These are phyloP conservation scores for Catocala sponsa DNA, from an alignment of 2,888 invertebrate genomes.

Conservation along the genomic window DNA sequence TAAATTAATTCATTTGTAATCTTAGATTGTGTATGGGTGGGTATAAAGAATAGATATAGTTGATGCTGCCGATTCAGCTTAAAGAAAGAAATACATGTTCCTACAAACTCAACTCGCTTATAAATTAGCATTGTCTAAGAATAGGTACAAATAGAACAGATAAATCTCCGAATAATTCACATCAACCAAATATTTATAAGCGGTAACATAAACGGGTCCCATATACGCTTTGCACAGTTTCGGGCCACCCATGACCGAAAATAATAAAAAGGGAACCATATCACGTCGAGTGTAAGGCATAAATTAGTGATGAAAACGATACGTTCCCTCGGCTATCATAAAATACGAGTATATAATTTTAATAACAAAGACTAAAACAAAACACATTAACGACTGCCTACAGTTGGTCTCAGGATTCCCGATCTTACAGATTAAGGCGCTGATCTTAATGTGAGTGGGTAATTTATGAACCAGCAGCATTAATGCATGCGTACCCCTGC, in stretches of 20 bases:
- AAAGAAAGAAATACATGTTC: too few species aligned
- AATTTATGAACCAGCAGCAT: constrained; percentile 74
- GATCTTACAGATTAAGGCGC: constrained; percentile 59
- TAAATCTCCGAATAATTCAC: constrained; percentile 9
- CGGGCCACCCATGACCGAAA: constrained; percentile 75
- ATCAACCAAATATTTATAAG: constrained; percentile 30
- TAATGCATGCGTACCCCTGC: constrained; percentile 62
- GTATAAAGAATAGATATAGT: too few species aligned
- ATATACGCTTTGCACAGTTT: constrained; percentile 45
- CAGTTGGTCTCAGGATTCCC: constrained; percentile 40
- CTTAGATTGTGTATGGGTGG: neutral
- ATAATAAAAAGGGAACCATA: constrained; percentile 69
- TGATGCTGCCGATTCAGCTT: too few species aligned
- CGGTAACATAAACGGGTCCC: constrained; percentile 29
- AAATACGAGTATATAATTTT: constrained; percentile 74
- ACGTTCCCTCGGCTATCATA: constrained; percentile 67
- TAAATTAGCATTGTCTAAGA: neutral
- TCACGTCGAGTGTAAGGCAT: constrained; percentile 67
- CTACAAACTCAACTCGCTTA: neutral
- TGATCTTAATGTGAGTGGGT: constrained; percentile 69
- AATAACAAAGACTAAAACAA: constrained; percentile 77
- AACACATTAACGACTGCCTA: constrained; percentile 65
- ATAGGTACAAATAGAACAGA: neutral
- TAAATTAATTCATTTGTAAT: neutral
- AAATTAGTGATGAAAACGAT: constrained; percentile 78